Evolutionary conservation across 2,797 vertebrate genomes (phyloP).

Genomic region (Enteromius argenteus): DNA sequence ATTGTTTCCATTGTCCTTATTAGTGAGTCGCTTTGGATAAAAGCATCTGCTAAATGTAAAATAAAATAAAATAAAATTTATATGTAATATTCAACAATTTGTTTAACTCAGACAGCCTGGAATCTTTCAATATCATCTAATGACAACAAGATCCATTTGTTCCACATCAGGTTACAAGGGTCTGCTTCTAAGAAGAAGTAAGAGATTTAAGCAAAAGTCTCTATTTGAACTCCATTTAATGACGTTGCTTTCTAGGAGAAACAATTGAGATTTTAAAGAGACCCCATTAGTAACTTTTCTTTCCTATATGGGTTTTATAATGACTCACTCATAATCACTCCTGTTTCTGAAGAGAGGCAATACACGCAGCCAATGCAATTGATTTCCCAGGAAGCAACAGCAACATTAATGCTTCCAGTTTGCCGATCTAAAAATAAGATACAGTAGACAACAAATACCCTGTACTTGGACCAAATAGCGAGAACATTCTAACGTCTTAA

Average conservation of each 20-base stretch:
- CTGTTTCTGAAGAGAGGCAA: slow-evolving; percentile 25
- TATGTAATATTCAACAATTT: neutral
- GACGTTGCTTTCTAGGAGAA: neutral
- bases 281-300: neutral
- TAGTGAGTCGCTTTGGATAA: no score
- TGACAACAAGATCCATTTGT: neutral
- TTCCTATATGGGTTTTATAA: neutral
- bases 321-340: slow-evolving; percentile 30
- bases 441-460: slow-evolving; percentile 54
- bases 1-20: no score
- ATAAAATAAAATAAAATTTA: no score
- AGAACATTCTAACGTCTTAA: slow-evolving; percentile 61
- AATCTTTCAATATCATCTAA: neutral
- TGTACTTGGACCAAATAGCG: slow-evolving; percentile 50
- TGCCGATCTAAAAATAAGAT: slow-evolving; percentile 62
- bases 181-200: neutral
- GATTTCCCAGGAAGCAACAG: slow-evolving; percentile 61
- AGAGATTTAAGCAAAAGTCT: neutral
- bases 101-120: neutral
- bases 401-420: slow-evolving; percentile 61
- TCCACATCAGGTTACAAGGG: neutral
- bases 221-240: neutral
- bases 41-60: no score
- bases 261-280: slow-evolving; percentile 10
- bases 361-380: slow-evolving; percentile 59